phyloP scores from a whole-genome alignment of 1,140 invertebrate species.

The Sarcophaga bullata region DNA sequence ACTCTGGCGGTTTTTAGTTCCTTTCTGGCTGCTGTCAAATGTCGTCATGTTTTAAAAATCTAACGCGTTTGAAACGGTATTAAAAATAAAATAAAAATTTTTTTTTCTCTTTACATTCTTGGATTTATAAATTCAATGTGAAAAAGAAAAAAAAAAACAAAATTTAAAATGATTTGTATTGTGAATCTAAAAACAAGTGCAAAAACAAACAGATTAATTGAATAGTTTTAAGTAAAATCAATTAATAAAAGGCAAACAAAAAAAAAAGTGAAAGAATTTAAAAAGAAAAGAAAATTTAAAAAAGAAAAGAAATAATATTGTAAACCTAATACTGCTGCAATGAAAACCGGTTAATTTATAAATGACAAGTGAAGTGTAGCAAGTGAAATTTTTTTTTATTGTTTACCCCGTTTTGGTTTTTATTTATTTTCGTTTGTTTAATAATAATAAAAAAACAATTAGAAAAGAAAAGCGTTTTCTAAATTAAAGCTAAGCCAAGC shows the following conservation, averaged over 20 bases:
- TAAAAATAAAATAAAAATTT: constrained; percentile 31
- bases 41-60: constrained; percentile 57
- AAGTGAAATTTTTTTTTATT: constrained; percentile 10
- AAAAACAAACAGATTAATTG: constrained; percentile 17
- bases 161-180: too few relatives aligned
- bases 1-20: constrained; percentile 53
- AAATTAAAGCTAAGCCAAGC: background rate
- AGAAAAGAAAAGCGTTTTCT: constrained; percentile 1
- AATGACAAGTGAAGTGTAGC: constrained; percentile 19
- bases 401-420: constrained; percentile 7
- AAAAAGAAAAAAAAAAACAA: constrained; percentile 26
- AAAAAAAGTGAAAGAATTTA: too few relatives aligned
- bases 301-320: background rate
- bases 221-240: background rate
- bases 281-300: too few relatives aligned
- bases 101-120: background rate
- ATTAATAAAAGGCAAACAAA: background rate
- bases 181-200: constrained; percentile 29
- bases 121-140: too few relatives aligned
- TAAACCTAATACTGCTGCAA: constrained; percentile 21
- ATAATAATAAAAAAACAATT: background rate
- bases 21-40: constrained; percentile 64
- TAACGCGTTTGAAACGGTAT: constrained; percentile 51
- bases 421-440: background rate
- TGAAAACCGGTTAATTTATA: constrained; percentile 11